phyloP scores from a whole-genome alignment of 2,113 vertebrate species.

The Hyaena hyaena region DNA sequence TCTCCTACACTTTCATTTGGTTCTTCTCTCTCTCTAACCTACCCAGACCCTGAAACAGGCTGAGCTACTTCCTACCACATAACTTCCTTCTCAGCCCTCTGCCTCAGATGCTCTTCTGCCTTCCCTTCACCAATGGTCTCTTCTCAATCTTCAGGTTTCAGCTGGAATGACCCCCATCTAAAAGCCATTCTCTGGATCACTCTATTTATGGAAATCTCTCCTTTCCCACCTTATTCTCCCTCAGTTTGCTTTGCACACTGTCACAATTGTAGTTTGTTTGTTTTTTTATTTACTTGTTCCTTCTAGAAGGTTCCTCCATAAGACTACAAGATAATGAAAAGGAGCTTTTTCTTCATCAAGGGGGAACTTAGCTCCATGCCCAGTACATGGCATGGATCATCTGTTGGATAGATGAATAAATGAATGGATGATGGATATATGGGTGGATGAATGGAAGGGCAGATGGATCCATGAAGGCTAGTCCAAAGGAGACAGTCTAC shows the following conservation, averaged over 20 bases:
- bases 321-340: background rate
- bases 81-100: background rate
- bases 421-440: background rate
- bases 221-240: too few relatives aligned
- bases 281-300: background rate
- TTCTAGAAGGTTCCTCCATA: background rate
- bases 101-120: background rate
- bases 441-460: background rate
- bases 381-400: background rate
- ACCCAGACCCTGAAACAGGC: background rate
- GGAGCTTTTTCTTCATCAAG: background rate
- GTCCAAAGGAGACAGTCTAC: background rate
- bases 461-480: background rate
- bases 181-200: background rate
- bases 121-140: background rate
- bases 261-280: background rate
- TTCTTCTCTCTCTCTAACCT: background rate
- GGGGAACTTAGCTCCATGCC: background rate
- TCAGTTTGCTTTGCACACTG: background rate
- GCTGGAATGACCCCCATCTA: background rate
- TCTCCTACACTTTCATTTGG: background rate
- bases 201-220: background rate
- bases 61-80: background rate
- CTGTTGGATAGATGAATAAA: background rate
- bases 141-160: background rate